A percentile compares a stretch with the other conserved stretches of the same genome.
phyloP scores from a whole-genome alignment of 2,113 vertebrate species.

The Pseudonaja textilis region DNA sequence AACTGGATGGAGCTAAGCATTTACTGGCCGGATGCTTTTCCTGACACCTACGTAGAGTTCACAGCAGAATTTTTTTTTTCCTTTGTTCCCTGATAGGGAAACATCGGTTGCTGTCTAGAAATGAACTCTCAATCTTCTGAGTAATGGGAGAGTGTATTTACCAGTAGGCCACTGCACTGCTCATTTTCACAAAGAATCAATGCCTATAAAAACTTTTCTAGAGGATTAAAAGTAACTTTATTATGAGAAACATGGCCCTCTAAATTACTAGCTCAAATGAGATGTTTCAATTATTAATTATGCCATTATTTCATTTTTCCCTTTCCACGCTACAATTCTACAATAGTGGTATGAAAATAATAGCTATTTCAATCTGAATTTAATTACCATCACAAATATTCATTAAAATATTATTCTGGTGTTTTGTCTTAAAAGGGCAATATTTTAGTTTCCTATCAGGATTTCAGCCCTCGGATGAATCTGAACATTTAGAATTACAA shows the following conservation, averaged over 20 bases:
- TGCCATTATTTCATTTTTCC: background rate
- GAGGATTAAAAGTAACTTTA: background rate
- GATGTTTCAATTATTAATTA: background rate
- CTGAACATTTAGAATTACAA: background rate
- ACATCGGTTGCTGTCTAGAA: background rate
- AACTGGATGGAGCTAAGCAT: background rate
- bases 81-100: background rate
- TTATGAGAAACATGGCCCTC: background rate
- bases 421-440: background rate
- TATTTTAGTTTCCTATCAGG: background rate
- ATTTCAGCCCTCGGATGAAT: background rate
- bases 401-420: background rate
- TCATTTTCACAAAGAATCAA: background rate
- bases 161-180: background rate
- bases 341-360: background rate
- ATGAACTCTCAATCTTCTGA: background rate
- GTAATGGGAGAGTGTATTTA: background rate
- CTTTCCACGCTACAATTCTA: background rate
- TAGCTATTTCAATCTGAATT: background rate
- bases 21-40: background rate
- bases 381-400: conserved; percentile 4
- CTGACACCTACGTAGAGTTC: background rate
- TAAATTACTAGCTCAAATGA: background rate
- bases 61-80: background rate
- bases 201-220: background rate